Evolutionary conservation across 2,797 vertebrate species (phyloP).

Genomic region (Vireo griseus): DNA sequence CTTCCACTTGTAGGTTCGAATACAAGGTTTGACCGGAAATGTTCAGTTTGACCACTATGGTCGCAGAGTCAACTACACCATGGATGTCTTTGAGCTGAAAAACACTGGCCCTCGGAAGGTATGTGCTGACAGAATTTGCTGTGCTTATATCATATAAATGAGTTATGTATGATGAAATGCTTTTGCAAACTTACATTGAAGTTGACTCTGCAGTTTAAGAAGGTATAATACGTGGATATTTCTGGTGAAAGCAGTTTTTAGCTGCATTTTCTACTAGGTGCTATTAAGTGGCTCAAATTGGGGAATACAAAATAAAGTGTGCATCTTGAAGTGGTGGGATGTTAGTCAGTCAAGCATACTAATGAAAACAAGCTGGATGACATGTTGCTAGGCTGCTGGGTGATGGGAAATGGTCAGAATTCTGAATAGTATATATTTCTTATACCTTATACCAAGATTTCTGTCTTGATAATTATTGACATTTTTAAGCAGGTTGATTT

Average conservation of each 20-base stretch:
- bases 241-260: not conserved
- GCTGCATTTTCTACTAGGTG: not conserved
- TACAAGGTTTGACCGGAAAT: slow-evolving; percentile 96
- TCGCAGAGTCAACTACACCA: slow-evolving; percentile 94
- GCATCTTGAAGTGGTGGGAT: not conserved
- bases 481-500: not conserved
- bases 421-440: not conserved
- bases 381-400: not conserved
- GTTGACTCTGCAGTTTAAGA: not conserved
- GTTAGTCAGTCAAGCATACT: not conserved
- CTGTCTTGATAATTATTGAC: not conserved
- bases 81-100: slow-evolving; percentile 97
- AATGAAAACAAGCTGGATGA: not conserved
- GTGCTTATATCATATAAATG: not conserved
- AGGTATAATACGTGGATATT: not conserved
- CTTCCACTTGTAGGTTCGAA: slow-evolving; percentile 83
- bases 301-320: not conserved
- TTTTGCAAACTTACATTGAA: not conserved
- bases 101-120: slow-evolving; percentile 94
- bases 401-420: not conserved
- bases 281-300: not conserved
- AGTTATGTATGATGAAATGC: not conserved
- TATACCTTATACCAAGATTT: not conserved
- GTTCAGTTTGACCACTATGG: slow-evolving; percentile 98
- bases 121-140: not conserved